Evolutionary conservation across 2,888 invertebrate species (phyloP), one percentile per base, ranked within the genome.

Genomic region (Polydrusus pterygomalis): DNA sequence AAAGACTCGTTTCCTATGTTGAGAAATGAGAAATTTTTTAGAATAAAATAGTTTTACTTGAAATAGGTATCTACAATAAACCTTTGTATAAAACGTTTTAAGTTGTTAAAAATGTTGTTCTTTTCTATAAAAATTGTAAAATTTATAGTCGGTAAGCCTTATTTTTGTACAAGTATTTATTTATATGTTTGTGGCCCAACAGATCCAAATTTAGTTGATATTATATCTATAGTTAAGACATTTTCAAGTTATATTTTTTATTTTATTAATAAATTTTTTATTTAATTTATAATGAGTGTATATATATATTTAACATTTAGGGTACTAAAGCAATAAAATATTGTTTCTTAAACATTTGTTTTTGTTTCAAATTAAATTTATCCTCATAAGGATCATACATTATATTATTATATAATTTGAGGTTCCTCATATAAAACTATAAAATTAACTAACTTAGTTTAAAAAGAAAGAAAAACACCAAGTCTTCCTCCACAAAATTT

Each of bases 241-340:
- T 75, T 65, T 70, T 60, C 70, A 62, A 63, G 64, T 68, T 68
- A 78, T 69, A 78, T 77, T 79, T 75, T 81, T 82, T 81, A 82
- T 81, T 82, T 83, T 82, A 81, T 80, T 81, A 82, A 82, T 80
- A 81, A 78, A 78, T 79, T 83, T 70, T 83, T 83, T 83, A 80
- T 81, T 81, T 78, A 81, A 82, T 82, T 83, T 82, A 81, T 82
- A 81, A 80, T 79, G 78, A 82, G 83, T 83, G 82, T 70, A 81
- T 81, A 82, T 80, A 81, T 81, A 82, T 80, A 71, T 72, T 69
- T 56, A 49, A 73, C 67, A 56, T 80, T 82, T 80, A 81, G 80
- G 82, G 81, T 83, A 82, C 81, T 83, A 83, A 82, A 83, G 83
- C 83, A 83, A 83, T 83, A 83, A 82, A 82, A 70, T 72, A 74